These are phyloP conservation scores for Idaea straminata DNA, from an alignment of 2,888 invertebrate genomes.

Conservation along the genomic window DNA sequence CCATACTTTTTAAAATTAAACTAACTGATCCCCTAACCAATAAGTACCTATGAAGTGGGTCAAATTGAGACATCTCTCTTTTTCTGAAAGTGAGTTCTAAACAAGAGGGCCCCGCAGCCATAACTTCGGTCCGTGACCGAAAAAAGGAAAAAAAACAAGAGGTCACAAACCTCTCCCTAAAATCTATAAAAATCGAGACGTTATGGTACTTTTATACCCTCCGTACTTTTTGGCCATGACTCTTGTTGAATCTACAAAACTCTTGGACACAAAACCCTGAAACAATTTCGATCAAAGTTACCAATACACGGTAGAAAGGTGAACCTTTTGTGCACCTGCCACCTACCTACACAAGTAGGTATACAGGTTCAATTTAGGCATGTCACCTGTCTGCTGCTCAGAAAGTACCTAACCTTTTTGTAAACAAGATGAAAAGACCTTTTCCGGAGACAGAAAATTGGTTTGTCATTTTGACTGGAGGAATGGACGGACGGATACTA, in stretches of 20 bases:
- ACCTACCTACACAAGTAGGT: neutral
- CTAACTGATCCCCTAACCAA: too few relatives aligned
- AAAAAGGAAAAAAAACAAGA: too few relatives aligned
- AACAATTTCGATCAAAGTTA: neutral
- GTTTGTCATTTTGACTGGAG: neutral
- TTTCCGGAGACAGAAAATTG: neutral
- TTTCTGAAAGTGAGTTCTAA: too few relatives aligned
- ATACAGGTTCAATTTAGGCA: slow-evolving; percentile 1
- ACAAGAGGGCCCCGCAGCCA: too few relatives aligned
- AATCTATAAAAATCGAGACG: too few relatives aligned
- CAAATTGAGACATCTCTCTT: too few relatives aligned
- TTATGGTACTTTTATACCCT: too few relatives aligned
- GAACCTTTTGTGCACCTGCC: neutral
- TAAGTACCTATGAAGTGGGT: too few relatives aligned
- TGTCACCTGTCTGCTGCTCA: neutral
- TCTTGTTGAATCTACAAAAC: neutral
- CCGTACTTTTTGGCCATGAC: neutral
- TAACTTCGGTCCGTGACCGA: too few relatives aligned
- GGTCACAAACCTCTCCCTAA: too few relatives aligned
- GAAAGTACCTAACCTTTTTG: neutral
- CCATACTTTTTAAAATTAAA: too few relatives aligned
- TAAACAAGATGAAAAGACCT: slow-evolving; percentile 1
- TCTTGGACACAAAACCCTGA: neutral
- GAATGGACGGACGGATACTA: neutral
- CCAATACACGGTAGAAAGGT: neutral